These are phyloP conservation scores for Hypena proboscidalis DNA, from an alignment of 2,888 invertebrate species.

Conservation along the genomic window DNA sequence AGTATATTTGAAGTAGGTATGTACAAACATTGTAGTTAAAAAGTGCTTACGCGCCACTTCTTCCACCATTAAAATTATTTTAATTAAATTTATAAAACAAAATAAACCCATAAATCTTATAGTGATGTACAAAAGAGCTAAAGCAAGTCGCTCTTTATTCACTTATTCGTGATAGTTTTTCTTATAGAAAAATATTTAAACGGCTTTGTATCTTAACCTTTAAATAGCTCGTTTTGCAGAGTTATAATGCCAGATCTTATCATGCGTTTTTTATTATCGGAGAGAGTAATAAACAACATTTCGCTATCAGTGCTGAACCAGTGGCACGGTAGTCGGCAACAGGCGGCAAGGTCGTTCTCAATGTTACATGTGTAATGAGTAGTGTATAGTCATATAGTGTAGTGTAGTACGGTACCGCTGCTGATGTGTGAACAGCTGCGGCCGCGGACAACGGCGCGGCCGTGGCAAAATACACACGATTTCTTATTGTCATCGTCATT, in stretches of 20 bases:
- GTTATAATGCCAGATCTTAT: slow-evolving; percentile 1
- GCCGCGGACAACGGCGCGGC: slow-evolving; percentile 37
- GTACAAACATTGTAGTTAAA: too few species aligned
- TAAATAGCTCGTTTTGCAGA: neutral
- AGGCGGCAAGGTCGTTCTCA: slow-evolving; percentile 74
- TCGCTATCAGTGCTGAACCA: slow-evolving; percentile 46
- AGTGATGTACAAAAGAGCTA: too few species aligned
- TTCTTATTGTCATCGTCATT: slow-evolving; percentile 38
- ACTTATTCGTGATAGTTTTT: too few species aligned
- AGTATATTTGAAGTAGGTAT: too few species aligned
- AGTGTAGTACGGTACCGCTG: slow-evolving; percentile 32
- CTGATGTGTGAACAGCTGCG: slow-evolving; percentile 60
- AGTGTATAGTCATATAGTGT: too few species aligned
- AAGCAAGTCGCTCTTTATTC: neutral
- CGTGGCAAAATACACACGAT: slow-evolving; percentile 47
- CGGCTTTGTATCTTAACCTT: neutral
- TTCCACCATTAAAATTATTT: too few species aligned
- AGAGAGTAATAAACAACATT: slow-evolving; percentile 36
- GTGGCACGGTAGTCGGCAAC: slow-evolving; percentile 58
- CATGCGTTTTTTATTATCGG: slow-evolving; percentile 9
- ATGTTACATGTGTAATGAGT: slow-evolving; percentile 71
- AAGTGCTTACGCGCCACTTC: too few species aligned
- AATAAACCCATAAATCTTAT: too few species aligned
- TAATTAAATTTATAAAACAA: too few species aligned
- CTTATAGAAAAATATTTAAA: too few species aligned